phyloP scores from a whole-genome alignment of 2,888 invertebrate species.

The Diarsia dahlii region DNA sequence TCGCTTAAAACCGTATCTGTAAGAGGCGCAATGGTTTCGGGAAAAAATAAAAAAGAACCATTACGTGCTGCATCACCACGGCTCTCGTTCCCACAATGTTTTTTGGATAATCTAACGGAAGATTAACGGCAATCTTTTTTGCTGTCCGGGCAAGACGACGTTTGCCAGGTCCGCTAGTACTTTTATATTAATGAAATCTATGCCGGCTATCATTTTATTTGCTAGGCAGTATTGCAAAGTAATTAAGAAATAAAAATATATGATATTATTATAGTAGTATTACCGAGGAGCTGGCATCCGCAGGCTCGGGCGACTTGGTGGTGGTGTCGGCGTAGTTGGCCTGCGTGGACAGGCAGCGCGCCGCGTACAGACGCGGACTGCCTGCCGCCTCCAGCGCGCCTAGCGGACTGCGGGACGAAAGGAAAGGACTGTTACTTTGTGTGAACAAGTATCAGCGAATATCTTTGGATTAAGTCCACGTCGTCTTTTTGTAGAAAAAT shows the following conservation, averaged over 20 bases:
- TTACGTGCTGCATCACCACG: not conserved
- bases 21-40: not conserved
- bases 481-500: not conserved
- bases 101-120: not conserved
- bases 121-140: too few species aligned
- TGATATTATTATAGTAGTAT: not conserved
- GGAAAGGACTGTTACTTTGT: not conserved
- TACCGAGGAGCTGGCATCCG: slow-evolving; percentile 85
- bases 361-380: slow-evolving; percentile 65
- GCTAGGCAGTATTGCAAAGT: not conserved
- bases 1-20: not conserved
- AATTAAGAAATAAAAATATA: not conserved
- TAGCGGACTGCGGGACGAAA: slow-evolving; percentile 84
- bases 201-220: not conserved
- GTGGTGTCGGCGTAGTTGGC: slow-evolving; percentile 86
- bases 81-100: not conserved
- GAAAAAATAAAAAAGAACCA: not conserved
- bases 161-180: too few species aligned
- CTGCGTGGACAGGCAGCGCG: slow-evolving; percentile 69
- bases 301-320: slow-evolving; percentile 86
- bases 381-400: slow-evolving; percentile 88
- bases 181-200: too few species aligned
- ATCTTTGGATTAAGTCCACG: not conserved
- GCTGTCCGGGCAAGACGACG: too few species aligned
- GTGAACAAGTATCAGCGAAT: not conserved